These are phyloP conservation scores for Poecile atricapillus DNA, from an alignment of 2,113 vertebrate genomes.

Conservation along the genomic window DNA sequence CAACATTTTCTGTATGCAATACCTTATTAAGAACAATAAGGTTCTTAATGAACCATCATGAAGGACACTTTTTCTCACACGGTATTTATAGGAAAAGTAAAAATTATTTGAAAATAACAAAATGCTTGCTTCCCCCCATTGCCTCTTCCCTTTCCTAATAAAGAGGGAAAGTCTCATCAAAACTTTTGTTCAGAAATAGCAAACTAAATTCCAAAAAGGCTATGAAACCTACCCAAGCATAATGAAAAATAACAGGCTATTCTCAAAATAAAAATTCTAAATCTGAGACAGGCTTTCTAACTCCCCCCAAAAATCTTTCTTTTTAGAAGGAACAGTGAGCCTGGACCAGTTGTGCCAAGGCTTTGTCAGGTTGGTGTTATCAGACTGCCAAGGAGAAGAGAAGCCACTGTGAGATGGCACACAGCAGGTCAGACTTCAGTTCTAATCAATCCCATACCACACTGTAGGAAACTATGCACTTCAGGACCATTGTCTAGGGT, in stretches of 20 bases:
- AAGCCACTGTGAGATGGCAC: not conserved
- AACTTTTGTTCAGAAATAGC: not conserved
- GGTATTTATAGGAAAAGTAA: not conserved
- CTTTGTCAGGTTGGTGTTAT: not conserved
- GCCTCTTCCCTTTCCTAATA: not conserved
- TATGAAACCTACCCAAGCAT: not conserved
- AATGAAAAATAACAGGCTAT: not conserved
- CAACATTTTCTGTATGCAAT: not conserved
- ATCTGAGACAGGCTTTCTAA: not conserved
- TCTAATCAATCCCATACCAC: not conserved
- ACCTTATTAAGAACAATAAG: not conserved
- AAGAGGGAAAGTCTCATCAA: not conserved
- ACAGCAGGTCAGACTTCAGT: not conserved
- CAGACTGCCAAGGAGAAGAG: not conserved
- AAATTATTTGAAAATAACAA: not conserved
- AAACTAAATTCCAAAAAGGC: not conserved
- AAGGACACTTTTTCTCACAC: not conserved
- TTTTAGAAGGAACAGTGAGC: not conserved
- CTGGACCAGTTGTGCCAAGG: fast-evolving
- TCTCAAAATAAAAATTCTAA: not conserved
- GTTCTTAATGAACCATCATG: not conserved
- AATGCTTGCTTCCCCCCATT: fast-evolving
- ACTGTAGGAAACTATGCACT: not conserved
- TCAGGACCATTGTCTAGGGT: not conserved
- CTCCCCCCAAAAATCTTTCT: not conserved